phyloP scores from a whole-genome alignment of 1,140 invertebrate species.

The Streblospio benedicti region DNA sequence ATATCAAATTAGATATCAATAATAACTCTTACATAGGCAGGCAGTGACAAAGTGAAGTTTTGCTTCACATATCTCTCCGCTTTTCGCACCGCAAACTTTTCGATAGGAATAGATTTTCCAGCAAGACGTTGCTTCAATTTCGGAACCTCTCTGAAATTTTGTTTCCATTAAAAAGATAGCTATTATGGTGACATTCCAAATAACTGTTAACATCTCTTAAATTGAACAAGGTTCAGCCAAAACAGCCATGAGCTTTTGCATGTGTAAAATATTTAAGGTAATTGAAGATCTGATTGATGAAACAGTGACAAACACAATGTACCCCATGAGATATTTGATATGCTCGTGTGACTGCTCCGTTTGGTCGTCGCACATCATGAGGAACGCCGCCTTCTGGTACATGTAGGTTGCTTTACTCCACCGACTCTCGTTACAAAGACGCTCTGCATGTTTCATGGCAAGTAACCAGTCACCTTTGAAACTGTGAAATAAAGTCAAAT shows the following conservation, averaged over 20 bases:
- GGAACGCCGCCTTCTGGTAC: conserved; percentile 76
- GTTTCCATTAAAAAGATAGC: conserved; percentile 22
- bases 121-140: conserved; percentile 79
- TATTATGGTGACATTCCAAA: neutral
- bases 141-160: conserved; percentile 67
- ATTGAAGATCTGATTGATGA: no score
- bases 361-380: conserved; percentile 60
- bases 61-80: conserved; percentile 68
- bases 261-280: no score
- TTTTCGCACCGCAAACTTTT: conserved; percentile 87
- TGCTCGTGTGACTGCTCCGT: conserved; percentile 43
- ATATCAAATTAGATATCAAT: neutral
- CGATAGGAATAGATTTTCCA: conserved; percentile 90
- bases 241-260: no score
- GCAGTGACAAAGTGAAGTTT: conserved; percentile 64
- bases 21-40: conserved; percentile 55
- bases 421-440: conserved; percentile 66
- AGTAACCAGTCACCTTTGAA: conserved; percentile 58
- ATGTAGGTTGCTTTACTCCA: conserved; percentile 87
- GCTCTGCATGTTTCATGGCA: conserved; percentile 63
- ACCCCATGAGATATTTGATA: conserved; percentile 14
- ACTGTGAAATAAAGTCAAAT: conserved; percentile 33
- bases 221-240: no score
- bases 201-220: no score
- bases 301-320: no score